These are phyloP conservation scores for Syngnathus typhle DNA, from an alignment of 2,113 vertebrate species.

Conservation along the genomic window DNA sequence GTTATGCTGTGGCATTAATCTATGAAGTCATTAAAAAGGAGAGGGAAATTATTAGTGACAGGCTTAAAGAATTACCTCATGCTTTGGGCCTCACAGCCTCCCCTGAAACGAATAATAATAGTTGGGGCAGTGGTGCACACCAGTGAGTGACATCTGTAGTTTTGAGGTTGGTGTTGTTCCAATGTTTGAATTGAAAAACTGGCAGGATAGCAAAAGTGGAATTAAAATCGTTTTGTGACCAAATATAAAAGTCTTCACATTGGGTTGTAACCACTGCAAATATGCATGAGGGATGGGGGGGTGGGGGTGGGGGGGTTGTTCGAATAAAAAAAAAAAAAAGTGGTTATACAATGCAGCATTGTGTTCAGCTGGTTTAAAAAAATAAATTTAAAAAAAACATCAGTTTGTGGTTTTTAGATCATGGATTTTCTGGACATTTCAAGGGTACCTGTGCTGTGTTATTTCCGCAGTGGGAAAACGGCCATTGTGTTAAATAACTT, in stretches of 20 bases:
- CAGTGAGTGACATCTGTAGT: constrained; percentile 3
- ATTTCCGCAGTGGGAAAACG: constrained; percentile 6
- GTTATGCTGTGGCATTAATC: constrained; percentile 63
- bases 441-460: neutral
- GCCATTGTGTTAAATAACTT: neutral
- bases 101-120: constrained; percentile 47
- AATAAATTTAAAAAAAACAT: neutral
- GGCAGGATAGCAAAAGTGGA: neutral
- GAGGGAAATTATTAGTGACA: constrained; percentile 74
- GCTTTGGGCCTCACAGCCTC: constrained; percentile 60
- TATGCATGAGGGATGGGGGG: neutral
- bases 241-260: neutral
- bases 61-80: constrained; percentile 69
- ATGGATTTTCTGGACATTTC: neutral
- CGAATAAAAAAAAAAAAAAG: too few species aligned
- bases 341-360: neutral
- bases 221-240: neutral
- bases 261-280: neutral
- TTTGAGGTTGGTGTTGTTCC: constrained; percentile 1
- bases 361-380: neutral
- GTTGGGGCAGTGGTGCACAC: constrained; percentile 15
- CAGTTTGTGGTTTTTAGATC: neutral
- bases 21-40: constrained; percentile 58
- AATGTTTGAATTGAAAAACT: neutral
- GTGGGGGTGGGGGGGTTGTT: too few species aligned